A percentile compares a stretch with the other conserved stretches of the same genome.
Conservation (phyloP, 2,113 vertebrate species). For the Lontra canadensis region DNA sequence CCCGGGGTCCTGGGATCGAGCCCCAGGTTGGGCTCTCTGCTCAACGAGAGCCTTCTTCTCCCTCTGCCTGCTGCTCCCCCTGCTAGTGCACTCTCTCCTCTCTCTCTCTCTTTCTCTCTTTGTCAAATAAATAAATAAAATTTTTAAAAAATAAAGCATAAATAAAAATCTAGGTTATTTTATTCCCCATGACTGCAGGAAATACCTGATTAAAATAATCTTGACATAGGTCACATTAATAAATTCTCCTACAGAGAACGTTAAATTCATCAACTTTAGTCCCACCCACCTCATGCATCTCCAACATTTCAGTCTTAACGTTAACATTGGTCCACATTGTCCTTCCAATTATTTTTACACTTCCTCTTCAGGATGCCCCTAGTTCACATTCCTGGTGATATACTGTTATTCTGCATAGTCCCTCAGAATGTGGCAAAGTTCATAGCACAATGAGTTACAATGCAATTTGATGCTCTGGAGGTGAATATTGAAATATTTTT, state of each 20-base stretch:
- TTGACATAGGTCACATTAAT: background rate
- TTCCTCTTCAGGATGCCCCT: background rate
- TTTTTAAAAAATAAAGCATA: no score
- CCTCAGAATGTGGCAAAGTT: background rate
- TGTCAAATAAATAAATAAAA: no score
- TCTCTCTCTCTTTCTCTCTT: no score
- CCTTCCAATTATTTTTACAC: background rate
- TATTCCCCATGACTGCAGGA: background rate
- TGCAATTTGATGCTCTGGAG: background rate
- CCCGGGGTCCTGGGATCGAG: no score
- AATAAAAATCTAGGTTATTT: background rate
- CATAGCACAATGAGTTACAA: background rate
- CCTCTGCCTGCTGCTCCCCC: no score
- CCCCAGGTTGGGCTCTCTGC: no score
- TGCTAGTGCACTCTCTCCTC: no score
- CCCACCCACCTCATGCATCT: background rate
- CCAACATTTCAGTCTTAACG: background rate
- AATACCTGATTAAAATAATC: background rate
- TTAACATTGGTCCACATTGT: background rate
- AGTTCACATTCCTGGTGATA: background rate
- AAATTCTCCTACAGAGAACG: background rate
- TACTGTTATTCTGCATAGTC: background rate
- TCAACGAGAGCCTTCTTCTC: no score
- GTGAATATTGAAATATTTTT: background rate
- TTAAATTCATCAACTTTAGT: background rate